These are phyloP conservation scores for Tokudaia tokunoshimensis DNA, from an alignment of 2,797 vertebrate genomes.

Conservation along the genomic window DNA sequence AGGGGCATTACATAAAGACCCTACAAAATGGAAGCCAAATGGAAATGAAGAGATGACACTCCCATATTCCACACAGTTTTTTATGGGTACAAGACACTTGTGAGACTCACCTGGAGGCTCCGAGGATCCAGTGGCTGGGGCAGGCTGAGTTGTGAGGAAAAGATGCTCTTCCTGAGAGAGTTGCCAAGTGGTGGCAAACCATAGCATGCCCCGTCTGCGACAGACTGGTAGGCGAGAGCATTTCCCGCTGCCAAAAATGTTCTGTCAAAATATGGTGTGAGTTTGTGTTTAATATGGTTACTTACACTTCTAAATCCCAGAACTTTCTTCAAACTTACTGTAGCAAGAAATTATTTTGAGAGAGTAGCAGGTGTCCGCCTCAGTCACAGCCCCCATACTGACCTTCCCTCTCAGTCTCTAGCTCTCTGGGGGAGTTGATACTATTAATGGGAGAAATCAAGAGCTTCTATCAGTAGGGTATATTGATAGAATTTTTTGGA, in stretches of 20 bases:
- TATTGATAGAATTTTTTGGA: not conserved
- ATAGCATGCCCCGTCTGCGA: slow-evolving; percentile 87
- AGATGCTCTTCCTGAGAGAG: slow-evolving; percentile 75
- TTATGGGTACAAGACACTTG: not conserved
- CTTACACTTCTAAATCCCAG: not conserved
- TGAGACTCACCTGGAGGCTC: slow-evolving; percentile 84
- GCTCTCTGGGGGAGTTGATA: not conserved
- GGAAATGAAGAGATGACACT: not conserved
- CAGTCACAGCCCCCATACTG: not conserved
- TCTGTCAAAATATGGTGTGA: slow-evolving; percentile 70
- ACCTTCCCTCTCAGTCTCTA: not conserved
- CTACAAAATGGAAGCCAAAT: not conserved
- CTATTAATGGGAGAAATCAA: not conserved
- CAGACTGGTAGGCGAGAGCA: slow-evolving; percentile 85
- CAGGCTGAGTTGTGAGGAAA: slow-evolving; percentile 86
- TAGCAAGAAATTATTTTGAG: not conserved
- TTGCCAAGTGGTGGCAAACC: slow-evolving; percentile 86
- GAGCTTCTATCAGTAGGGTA: not conserved
- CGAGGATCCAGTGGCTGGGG: slow-evolving; percentile 86
- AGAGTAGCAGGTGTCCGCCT: not conserved
- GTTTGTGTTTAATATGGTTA: not conserved
- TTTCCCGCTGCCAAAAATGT: slow-evolving; percentile 88
- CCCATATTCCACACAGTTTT: no score
- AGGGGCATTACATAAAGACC: not conserved
- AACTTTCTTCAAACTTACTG: not conserved